Percentiles rank a stretch among this genome's conserved stretches.
phyloP scores from a whole-genome alignment of 2,888 invertebrate genomes.

The Gastracanthus pulcherrimus region DNA sequence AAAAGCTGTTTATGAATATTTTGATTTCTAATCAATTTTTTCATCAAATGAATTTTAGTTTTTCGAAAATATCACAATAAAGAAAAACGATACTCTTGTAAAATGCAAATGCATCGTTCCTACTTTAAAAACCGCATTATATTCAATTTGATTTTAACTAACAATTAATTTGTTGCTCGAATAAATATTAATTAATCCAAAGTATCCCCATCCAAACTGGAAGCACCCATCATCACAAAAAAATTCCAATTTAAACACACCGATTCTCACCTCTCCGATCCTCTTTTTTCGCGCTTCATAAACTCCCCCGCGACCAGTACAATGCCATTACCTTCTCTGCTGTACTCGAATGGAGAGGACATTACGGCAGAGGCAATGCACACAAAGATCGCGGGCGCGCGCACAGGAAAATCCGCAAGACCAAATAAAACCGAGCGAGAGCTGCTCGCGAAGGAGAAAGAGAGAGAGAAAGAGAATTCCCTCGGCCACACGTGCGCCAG shows the following conservation, averaged over 20 bases:
- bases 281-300: background rate
- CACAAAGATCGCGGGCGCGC: background rate
- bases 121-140: too few relatives aligned
- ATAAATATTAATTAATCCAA: too few relatives aligned
- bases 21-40: too few relatives aligned
- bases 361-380: background rate
- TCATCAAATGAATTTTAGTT: too few relatives aligned
- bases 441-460: background rate
- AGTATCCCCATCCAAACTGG: too few relatives aligned
- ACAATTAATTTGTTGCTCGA: too few relatives aligned
- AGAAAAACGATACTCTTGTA: too few relatives aligned
- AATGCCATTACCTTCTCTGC: background rate
- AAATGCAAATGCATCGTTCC: too few relatives aligned
- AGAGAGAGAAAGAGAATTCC: slow-evolving; percentile 11
- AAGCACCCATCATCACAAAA: too few relatives aligned
- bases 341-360: background rate
- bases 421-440: background rate
- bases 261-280: background rate
- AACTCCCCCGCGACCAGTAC: background rate
- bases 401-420: background rate
- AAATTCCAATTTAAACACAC: background rate
- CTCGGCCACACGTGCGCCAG: slow-evolving; percentile 31
- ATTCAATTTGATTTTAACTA: too few relatives aligned
- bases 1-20: too few relatives aligned
- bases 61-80: too few relatives aligned